Conservation (phyloP, 2,888 invertebrate genomes). For the Iphiclides podalirius region DNA sequence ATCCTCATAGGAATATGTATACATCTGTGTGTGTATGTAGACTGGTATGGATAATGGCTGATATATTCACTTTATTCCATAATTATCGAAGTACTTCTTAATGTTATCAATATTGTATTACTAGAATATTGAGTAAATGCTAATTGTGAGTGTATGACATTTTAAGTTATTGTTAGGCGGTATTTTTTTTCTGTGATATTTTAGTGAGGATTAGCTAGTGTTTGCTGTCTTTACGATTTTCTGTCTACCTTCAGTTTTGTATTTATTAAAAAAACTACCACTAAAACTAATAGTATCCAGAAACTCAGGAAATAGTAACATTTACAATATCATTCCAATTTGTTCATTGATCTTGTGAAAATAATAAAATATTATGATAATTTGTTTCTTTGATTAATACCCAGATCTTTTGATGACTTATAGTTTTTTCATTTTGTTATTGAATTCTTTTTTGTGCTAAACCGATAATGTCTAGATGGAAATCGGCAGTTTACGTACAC, state of each 20-base stretch:
- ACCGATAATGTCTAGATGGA: no score
- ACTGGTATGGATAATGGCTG: slow-evolving; percentile 2
- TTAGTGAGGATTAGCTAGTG: slow-evolving; percentile 60
- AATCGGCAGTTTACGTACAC: no score
- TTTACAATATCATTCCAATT: slow-evolving; percentile 24
- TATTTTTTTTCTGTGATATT: slow-evolving; percentile 73
- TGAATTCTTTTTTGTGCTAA: no score
- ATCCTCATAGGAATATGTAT: slow-evolving; percentile 60
- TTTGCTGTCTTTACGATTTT: slow-evolving; percentile 13
- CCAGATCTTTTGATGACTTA: no score
- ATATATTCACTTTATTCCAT: slow-evolving; percentile 1
- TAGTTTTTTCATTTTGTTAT: no score
- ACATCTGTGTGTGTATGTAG: slow-evolving; percentile 40
- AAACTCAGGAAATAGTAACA: slow-evolving; percentile 10
- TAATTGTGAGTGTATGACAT: slow-evolving; percentile 24
- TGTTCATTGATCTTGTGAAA: slow-evolving; percentile 23
- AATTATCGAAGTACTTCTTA: slow-evolving; percentile 7
- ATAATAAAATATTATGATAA: slow-evolving; percentile 29
- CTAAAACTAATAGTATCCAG: no score
- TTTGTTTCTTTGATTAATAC: background rate
- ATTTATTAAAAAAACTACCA: slow-evolving; percentile 7
- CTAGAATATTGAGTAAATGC: slow-evolving; percentile 29
- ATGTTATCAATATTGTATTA: slow-evolving; percentile 2
- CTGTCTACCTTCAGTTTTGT: slow-evolving; percentile 13
- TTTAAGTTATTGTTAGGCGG: slow-evolving; percentile 37